A percentile compares a stretch with the other conserved stretches of the same genome.
Conservation (phyloP, 2,888 invertebrate genomes). For the Morinoia aosen region DNA sequence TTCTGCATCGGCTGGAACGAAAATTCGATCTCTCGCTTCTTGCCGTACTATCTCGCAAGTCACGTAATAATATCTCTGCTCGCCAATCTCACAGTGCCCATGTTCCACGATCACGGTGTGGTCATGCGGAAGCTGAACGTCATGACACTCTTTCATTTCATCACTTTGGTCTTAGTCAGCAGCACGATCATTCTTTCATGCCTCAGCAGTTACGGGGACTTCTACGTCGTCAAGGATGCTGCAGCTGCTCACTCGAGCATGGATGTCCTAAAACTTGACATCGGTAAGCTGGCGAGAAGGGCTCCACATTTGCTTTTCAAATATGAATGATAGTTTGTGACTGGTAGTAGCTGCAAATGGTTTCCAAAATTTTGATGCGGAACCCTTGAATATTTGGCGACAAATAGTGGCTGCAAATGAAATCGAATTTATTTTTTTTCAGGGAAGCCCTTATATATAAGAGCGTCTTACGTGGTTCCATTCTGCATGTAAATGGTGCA, state of each 20-base stretch:
- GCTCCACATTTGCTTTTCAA: too few relatives aligned
- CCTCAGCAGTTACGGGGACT: background rate
- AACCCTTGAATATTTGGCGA: too few relatives aligned
- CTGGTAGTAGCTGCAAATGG: too few relatives aligned
- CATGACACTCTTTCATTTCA: background rate
- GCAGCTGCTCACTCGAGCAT: background rate
- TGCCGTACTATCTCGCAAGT: background rate
- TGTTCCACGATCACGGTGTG: background rate
- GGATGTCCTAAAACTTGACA: background rate
- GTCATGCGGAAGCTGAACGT: background rate
- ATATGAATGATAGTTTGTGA: too few relatives aligned
- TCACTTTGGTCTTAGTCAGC: background rate
- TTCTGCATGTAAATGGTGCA: too few relatives aligned
- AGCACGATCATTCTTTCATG: background rate
- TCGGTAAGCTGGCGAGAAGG: background rate
- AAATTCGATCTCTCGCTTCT: background rate
- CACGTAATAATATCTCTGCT: background rate
- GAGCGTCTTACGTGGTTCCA: too few relatives aligned
- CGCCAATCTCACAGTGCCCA: background rate
- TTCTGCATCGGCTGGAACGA: background rate
- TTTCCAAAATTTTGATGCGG: too few relatives aligned
- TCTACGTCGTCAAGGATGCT: background rate
- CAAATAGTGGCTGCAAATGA: too few relatives aligned
- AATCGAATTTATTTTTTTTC: too few relatives aligned
- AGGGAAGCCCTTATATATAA: too few relatives aligned